These are phyloP conservation scores for Olivierus martensii DNA, from an alignment of 1,140 invertebrate genomes.

Conservation along the genomic window DNA sequence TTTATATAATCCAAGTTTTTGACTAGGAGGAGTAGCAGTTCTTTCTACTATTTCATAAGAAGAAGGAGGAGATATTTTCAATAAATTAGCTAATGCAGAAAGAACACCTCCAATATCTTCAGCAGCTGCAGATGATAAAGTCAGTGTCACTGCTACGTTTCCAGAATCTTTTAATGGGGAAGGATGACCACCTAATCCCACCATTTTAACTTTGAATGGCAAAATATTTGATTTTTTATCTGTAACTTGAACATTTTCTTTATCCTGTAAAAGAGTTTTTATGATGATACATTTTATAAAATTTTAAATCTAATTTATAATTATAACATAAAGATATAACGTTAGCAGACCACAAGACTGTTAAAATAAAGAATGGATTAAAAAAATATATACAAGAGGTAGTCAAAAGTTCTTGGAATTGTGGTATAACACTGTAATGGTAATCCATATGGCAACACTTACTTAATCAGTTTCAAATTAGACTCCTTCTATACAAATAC, in stretches of 20 bases:
- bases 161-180: constrained; percentile 49
- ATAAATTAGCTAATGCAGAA: constrained; percentile 72
- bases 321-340: no score
- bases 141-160: constrained; percentile 85
- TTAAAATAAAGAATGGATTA: no score
- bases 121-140: constrained; percentile 70
- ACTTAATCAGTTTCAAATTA: no score
- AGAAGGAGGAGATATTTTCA: constrained; percentile 75
- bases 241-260: constrained; percentile 31
- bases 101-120: constrained; percentile 85
- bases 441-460: no score
- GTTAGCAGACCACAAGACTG: no score
- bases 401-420: no score
- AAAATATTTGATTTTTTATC: constrained; percentile 6
- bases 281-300: no score
- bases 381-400: no score
- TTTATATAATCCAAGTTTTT: constrained; percentile 23
- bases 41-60: constrained; percentile 69
- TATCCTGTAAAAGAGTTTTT: constrained; percentile 21
- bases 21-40: constrained; percentile 57
- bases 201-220: constrained; percentile 23
- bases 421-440: no score
- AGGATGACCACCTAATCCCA: constrained; percentile 12
- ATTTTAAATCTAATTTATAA: no score
- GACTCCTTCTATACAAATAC: no score